These are phyloP conservation scores for Zaprionus capensis DNA, from an alignment of 1,140 invertebrate species.

Conservation along the genomic window DNA sequence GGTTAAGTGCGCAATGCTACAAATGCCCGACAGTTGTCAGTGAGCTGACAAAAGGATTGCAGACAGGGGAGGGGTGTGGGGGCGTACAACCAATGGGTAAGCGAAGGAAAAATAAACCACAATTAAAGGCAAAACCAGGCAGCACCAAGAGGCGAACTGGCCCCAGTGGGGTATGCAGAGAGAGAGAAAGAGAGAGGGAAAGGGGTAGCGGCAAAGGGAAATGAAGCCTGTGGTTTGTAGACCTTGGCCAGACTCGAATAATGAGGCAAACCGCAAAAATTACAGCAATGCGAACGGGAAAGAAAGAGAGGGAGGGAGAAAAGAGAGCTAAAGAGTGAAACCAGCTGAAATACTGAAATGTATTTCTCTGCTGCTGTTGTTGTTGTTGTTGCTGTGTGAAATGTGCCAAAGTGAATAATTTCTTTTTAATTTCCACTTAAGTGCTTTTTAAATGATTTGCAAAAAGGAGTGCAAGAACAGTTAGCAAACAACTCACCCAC, in stretches of 20 bases:
- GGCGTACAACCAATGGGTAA: conserved; percentile 21
- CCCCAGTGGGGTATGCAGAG: conserved; percentile 1
- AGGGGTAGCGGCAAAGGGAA: background rate
- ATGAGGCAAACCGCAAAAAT: conserved; percentile 50
- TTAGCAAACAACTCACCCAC: background rate
- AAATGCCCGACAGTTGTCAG: conserved; percentile 23
- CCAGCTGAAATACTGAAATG: conserved; percentile 25
- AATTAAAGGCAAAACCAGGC: conserved; percentile 28
- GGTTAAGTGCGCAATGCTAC: conserved; percentile 31
- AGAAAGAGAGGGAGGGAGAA: background rate
- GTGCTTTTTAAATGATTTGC: conserved; percentile 49
- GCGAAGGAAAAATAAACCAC: conserved; percentile 32
- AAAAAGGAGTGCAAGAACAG: conserved; percentile 11
- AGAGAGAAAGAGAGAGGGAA: background rate
- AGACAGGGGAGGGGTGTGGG: background rate
- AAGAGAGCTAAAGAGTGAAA: background rate
- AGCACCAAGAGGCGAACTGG: background rate
- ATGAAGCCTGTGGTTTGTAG: conserved; percentile 10
- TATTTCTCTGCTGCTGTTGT: conserved; percentile 3
- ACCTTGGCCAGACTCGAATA: conserved; percentile 28
- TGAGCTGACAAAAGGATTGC: conserved; percentile 7
- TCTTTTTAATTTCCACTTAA: conserved; percentile 57
- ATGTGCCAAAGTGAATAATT: conserved; percentile 56
- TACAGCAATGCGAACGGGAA: conserved; percentile 33
- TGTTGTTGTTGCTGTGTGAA: conserved; percentile 23